These are phyloP conservation scores for Ornithoptera alexandrae DNA, from an alignment of 2,888 invertebrate genomes.

Conservation along the genomic window DNA sequence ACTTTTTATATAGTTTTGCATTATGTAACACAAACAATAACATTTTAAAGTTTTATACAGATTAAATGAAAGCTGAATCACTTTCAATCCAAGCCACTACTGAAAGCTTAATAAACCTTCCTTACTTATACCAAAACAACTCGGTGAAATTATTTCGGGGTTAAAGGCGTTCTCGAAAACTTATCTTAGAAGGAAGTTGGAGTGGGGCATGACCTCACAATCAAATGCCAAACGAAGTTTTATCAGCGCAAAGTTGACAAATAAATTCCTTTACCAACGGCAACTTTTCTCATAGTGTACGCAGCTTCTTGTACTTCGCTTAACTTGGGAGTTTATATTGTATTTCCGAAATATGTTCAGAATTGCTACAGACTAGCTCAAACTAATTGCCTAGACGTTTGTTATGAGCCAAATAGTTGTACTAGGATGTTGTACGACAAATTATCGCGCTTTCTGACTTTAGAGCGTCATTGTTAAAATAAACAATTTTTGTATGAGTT, in stretches of 20 bases:
- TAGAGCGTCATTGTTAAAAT: neutral
- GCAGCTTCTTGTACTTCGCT: slow-evolving; percentile 35
- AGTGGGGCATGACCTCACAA: slow-evolving; percentile 67
- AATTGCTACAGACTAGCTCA: slow-evolving; percentile 3
- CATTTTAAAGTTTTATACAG: neutral
- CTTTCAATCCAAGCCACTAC: neutral
- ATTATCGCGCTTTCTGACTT: neutral
- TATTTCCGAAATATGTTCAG: slow-evolving; percentile 5
- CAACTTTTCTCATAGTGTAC: slow-evolving; percentile 67
- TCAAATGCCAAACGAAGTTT: slow-evolving; percentile 77
- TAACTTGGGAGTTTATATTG: slow-evolving; percentile 17
- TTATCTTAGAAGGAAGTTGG: slow-evolving; percentile 54
- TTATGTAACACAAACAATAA: neutral
- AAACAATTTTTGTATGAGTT: neutral
- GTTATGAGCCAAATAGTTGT: neutral
- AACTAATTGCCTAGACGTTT: neutral
- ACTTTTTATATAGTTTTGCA: neutral
- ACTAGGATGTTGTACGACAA: neutral
- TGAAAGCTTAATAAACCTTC: slow-evolving; percentile 13
- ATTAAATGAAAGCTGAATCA: neutral
- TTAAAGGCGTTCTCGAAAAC: slow-evolving; percentile 50
- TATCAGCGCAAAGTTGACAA: slow-evolving; percentile 76
- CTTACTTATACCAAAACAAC: slow-evolving; percentile 39
- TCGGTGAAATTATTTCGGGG: slow-evolving; percentile 55
- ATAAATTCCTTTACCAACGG: slow-evolving; percentile 63